phyloP scores from a whole-genome alignment of 2,797 vertebrate genomes.

The Myotis pilosus region DNA sequence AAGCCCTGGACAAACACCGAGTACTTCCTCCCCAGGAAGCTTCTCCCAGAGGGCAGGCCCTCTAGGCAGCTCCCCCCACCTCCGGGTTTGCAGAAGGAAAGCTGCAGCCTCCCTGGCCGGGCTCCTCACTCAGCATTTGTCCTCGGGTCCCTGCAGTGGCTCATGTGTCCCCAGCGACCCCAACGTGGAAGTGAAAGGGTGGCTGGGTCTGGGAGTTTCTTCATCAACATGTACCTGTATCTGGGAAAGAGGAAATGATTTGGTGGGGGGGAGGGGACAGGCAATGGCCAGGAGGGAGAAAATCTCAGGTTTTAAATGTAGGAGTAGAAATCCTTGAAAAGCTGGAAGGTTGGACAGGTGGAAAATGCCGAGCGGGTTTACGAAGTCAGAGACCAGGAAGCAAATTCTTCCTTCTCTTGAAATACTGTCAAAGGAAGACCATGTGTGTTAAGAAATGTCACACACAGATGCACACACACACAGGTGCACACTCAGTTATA shows the following conservation, averaged over 20 bases:
- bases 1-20: constrained; percentile 49
- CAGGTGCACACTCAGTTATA: not conserved
- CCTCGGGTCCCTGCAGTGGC: not conserved
- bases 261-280: not conserved
- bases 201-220: not conserved
- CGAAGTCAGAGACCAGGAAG: constrained; percentile 1
- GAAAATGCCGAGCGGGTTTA: constrained; percentile 38
- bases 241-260: not conserved
- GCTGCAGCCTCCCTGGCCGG: not conserved
- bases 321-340: constrained; percentile 72
- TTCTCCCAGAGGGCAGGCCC: not conserved
- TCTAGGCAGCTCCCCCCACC: not conserved
- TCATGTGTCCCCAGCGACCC: not conserved
- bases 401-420: not conserved
- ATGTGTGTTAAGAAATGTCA: not conserved
- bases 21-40: not conserved
- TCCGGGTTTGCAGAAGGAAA: not conserved
- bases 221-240: not conserved
- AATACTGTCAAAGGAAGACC: not conserved
- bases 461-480: not conserved
- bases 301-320: constrained; percentile 59
- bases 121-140: not conserved
- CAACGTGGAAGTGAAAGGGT: not conserved
- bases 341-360: not conserved
- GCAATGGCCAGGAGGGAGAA: not conserved